Conservation (phyloP, 2,797 vertebrate genomes). For the Antrozous pallidus region DNA sequence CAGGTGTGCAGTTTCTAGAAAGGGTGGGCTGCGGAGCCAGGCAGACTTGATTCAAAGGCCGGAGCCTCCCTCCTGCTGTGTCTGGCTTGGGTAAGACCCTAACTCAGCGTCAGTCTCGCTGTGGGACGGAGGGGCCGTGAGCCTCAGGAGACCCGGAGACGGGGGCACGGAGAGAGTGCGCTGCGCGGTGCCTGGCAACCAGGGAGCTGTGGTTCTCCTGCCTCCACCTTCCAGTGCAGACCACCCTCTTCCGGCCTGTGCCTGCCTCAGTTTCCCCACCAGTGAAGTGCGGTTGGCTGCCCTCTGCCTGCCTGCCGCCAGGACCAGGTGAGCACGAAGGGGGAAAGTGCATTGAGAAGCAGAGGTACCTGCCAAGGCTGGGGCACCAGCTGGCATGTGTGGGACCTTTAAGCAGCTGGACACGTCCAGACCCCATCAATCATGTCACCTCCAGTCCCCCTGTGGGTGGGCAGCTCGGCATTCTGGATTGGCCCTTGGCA, state of each 20-base stretch:
- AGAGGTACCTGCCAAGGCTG: neutral
- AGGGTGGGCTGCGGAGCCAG: neutral
- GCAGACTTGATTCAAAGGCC: neutral
- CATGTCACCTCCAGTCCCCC: neutral
- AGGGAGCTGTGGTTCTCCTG: neutral
- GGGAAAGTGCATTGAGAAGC: neutral
- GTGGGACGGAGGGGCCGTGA: neutral
- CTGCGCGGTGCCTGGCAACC: fast-evolving
- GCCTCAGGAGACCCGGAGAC: neutral
- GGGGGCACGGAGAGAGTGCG: no score
- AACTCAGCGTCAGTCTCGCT: neutral
- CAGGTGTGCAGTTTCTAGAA: neutral
- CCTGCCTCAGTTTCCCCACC: conserved; percentile 29
- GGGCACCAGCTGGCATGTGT: neutral
- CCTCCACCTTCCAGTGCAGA: neutral
- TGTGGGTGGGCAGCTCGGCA: neutral
- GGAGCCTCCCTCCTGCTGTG: neutral
- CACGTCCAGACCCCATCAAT: neutral
- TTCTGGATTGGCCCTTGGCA: neutral
- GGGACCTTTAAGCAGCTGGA: neutral
- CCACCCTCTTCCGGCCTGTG: neutral
- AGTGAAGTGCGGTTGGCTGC: neutral
- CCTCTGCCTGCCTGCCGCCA: neutral
- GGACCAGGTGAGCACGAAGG: neutral
- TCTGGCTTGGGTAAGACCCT: neutral